Conservation (phyloP, 2,113 vertebrate genomes). For the Ginglymostoma cirratum region DNA sequence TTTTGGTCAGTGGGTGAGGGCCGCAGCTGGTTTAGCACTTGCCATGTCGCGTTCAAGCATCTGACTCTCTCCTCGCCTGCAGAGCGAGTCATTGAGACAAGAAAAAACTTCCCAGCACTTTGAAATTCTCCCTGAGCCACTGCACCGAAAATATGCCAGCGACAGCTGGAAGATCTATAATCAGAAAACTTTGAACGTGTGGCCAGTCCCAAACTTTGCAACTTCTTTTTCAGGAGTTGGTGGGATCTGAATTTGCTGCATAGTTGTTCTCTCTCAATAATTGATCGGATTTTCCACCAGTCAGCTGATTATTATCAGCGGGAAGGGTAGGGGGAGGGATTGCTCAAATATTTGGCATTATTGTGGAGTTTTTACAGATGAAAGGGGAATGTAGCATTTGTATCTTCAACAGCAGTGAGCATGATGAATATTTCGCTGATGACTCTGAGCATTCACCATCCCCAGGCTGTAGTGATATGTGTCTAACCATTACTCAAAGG, state of each 20-base stretch:
- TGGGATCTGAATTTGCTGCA: not conserved
- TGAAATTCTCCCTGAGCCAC: conserved; percentile 58
- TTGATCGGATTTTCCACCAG: conserved; percentile 50
- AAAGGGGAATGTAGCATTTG: conserved; percentile 78
- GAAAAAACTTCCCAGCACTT: conserved; percentile 70
- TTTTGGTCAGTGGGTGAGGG: conserved; percentile 33
- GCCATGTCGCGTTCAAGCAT: conserved; percentile 56
- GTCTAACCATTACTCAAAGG: not conserved
- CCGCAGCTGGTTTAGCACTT: conserved; percentile 58
- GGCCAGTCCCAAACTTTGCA: conserved; percentile 46
- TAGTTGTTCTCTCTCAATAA: not conserved
- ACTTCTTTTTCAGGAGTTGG: not conserved
- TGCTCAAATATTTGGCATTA: conserved; percentile 52
- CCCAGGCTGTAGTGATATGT: conserved; percentile 1
- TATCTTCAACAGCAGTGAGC: conserved; percentile 65
- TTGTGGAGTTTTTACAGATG: conserved; percentile 62
- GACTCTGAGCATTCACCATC: conserved; percentile 62
- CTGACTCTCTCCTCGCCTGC: conserved; percentile 57
- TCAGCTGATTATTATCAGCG: conserved; percentile 49
- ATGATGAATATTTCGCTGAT: conserved; percentile 80
- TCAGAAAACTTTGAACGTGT: conserved; percentile 58
- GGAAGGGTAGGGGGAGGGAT: conserved; percentile 34
- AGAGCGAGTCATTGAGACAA: conserved; percentile 55
- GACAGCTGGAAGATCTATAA: conserved; percentile 78
- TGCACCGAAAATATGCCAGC: conserved; percentile 57